A percentile compares a stretch with the other conserved stretches of the same genome.
Evolutionary conservation across 2,888 invertebrate species (phyloP).

Genomic region (Rhagonycha lutea): DNA sequence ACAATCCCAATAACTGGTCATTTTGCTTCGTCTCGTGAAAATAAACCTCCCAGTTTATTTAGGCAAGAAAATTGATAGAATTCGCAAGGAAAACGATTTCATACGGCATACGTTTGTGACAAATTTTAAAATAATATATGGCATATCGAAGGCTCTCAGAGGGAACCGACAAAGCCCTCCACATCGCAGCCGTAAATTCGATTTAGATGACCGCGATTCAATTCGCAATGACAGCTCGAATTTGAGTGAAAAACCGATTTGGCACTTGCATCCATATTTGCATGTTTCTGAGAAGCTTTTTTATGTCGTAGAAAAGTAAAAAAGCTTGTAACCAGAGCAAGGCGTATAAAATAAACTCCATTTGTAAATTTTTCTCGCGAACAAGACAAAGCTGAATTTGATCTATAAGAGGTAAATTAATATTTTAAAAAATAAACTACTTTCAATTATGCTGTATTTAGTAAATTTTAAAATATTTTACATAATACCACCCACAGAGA

Average conservation of each 20-base stretch:
- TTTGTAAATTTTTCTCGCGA: neutral
- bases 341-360: neutral
- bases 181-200: constrained; percentile 51
- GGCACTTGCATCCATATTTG: constrained; percentile 13
- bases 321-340: constrained; percentile 14
- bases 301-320: constrained; percentile 24
- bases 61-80: neutral
- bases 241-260: constrained; percentile 46
- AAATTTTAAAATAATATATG: constrained; percentile 53
- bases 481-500: constrained; percentile 39
- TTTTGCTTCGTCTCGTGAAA: constrained; percentile 55
- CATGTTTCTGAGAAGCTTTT: constrained; percentile 16
- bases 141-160: constrained; percentile 41
- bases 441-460: constrained; percentile 1
- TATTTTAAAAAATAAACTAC: neutral
- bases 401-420: neutral
- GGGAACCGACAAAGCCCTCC: constrained; percentile 42
- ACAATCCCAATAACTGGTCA: constrained; percentile 54
- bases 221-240: constrained; percentile 43
- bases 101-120: constrained; percentile 48
- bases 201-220: constrained; percentile 52
- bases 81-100: constrained; percentile 4
- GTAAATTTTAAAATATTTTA: constrained; percentile 24
- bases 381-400: neutral
- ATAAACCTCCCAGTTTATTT: constrained; percentile 35